These are phyloP conservation scores for Nerophis ophidion DNA, from an alignment of 2,113 vertebrate species.

Conservation along the genomic window DNA sequence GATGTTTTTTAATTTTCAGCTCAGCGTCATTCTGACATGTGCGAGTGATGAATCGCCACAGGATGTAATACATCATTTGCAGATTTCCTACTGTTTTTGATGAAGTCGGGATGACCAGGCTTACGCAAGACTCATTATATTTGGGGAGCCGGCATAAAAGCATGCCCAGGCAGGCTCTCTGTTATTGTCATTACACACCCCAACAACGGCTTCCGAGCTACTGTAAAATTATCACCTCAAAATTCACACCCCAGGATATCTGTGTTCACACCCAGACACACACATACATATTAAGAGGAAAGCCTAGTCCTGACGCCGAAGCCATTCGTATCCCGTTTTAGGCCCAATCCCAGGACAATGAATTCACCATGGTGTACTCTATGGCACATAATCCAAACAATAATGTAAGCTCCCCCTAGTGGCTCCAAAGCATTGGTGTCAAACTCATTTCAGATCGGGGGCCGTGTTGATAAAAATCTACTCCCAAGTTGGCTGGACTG, in stretches of 20 bases:
- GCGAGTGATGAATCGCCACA: slow-evolving; percentile 62
- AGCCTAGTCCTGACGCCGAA: slow-evolving; percentile 7
- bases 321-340: not conserved
- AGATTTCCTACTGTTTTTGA: slow-evolving; percentile 58
- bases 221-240: slow-evolving; percentile 65
- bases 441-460: no score
- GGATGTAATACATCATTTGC: slow-evolving; percentile 68
- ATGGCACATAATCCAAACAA: slow-evolving; percentile 29
- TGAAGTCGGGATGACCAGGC: slow-evolving; percentile 50
- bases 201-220: slow-evolving; percentile 34
- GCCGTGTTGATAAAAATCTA: no score
- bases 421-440: slow-evolving; percentile 38
- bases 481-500: no score
- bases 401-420: slow-evolving; percentile 73
- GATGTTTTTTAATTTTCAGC: slow-evolving; percentile 64
- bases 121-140: slow-evolving; percentile 50
- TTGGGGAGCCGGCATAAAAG: slow-evolving; percentile 57
- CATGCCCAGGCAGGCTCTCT: slow-evolving; percentile 54
- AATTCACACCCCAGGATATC: slow-evolving; percentile 15
- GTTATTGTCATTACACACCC: slow-evolving; percentile 51
- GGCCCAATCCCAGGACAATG: not conserved
- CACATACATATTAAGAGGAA: slow-evolving; percentile 21
- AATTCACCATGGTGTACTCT: not conserved
- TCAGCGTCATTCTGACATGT: slow-evolving; percentile 63
- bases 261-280: slow-evolving; percentile 23